Evolutionary conservation across 2,888 invertebrate genomes (phyloP).

Genomic region (Tanypteryx hageni): DNA sequence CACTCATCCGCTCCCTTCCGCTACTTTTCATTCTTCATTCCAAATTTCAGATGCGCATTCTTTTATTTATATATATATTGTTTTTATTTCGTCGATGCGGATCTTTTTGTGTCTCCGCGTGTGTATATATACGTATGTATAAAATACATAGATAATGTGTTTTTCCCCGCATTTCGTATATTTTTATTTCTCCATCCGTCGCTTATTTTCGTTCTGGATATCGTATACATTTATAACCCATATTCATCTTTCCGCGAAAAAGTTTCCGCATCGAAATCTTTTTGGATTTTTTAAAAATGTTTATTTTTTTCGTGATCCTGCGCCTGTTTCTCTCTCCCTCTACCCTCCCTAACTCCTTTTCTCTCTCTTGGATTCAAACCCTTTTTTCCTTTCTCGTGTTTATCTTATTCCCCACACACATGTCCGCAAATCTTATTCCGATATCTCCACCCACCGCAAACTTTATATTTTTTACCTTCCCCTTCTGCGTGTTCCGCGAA

Average conservation of each 20-base stretch:
- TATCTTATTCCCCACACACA: conserved; percentile 42
- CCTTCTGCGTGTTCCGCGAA: too few species aligned
- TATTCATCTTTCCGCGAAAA: neutral
- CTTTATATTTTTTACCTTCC: neutral
- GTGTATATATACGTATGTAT: neutral
- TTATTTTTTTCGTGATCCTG: neutral
- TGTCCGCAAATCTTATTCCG: conserved; percentile 38
- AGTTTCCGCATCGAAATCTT: too few species aligned
- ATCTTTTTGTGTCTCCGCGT: neutral
- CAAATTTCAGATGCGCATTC: neutral
- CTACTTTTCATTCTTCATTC: neutral
- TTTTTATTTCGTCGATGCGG: neutral
- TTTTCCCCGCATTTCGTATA: neutral
- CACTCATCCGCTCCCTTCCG: conserved; percentile 10
- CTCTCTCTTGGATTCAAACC: neutral
- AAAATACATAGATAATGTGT: neutral
- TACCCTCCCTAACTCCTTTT: neutral
- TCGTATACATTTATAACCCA: neutral
- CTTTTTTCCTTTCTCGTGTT: conserved; percentile 25
- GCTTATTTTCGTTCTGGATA: neutral
- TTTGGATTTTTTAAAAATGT: neutral
- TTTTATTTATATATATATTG: neutral
- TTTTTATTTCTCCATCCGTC: neutral
- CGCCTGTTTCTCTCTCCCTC: neutral
- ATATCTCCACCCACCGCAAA: neutral